Evolutionary conservation across 2,888 invertebrate genomes (phyloP).

Genomic region (Chymomyza caudatula): DNA sequence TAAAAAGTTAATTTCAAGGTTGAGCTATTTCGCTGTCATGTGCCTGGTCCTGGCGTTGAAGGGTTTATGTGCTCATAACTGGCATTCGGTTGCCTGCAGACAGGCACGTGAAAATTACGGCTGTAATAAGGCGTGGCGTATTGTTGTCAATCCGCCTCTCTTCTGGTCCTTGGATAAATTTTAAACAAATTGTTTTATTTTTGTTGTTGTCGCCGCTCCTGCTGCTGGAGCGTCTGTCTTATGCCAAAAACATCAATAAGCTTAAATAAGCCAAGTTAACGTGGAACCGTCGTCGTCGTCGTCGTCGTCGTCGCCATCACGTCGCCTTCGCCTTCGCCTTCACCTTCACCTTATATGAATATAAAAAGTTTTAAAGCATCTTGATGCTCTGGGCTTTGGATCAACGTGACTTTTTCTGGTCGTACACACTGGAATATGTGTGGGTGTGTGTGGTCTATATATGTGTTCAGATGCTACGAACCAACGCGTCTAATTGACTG

Average conservation of each 20-base stretch:
- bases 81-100: too few relatives aligned
- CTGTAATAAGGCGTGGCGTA: slow-evolving; percentile 48
- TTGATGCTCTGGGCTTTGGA: neutral
- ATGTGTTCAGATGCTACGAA: slow-evolving; percentile 6
- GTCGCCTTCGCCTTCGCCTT: neutral
- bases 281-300: too few relatives aligned
- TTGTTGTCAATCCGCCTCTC: slow-evolving; percentile 2
- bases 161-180: slow-evolving; percentile 10
- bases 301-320: neutral
- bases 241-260: slow-evolving; percentile 65
- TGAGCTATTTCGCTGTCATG: slow-evolving; percentile 51
- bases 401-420: neutral
- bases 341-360: neutral
- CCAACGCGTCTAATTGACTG: neutral
- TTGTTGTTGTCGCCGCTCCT: slow-evolving; percentile 38
- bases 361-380: slow-evolving; percentile 47
- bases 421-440: neutral
- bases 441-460: slow-evolving; percentile 20
- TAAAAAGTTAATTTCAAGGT: slow-evolving; percentile 71
- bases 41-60: slow-evolving; percentile 30
- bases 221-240: slow-evolving; percentile 43
- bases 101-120: slow-evolving; percentile 43
- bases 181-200: slow-evolving; percentile 1
- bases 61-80: slow-evolving; percentile 51
- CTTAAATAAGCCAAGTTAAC: slow-evolving; percentile 49